A percentile compares a stretch with the other conserved stretches of the same genome.
phyloP scores from a whole-genome alignment of 2,113 vertebrate genomes.

The Actenoides lindsayi region DNA sequence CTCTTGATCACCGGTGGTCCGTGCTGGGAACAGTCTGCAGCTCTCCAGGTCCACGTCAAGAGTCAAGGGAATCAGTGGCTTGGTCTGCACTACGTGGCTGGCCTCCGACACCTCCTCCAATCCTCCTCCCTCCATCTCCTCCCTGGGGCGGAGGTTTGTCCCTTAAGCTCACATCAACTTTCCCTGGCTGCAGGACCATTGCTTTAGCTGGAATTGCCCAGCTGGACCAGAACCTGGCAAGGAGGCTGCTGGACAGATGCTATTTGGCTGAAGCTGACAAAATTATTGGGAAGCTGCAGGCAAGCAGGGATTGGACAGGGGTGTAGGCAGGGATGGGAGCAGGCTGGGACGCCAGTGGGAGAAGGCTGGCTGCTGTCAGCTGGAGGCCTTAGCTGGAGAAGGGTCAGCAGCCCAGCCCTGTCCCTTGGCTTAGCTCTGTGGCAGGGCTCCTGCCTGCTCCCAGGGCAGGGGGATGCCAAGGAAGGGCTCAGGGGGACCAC shows the following conservation, averaged over 20 bases:
- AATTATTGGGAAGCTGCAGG: conserved; percentile 20
- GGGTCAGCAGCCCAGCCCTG: not conserved
- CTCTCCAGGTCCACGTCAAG: not conserved
- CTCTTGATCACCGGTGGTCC: accelerated
- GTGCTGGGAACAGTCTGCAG: not conserved
- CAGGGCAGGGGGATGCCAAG: accelerated
- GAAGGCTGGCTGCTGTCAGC: not conserved
- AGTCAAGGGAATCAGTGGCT: not conserved
- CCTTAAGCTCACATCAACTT: accelerated
- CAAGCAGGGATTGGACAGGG: not conserved
- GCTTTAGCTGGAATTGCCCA: not conserved
- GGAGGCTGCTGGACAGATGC: conserved; percentile 6
- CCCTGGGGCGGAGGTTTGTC: not conserved
- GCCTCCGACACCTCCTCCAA: not conserved
- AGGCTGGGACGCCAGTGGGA: conserved; percentile 6
- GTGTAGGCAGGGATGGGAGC: conserved; percentile 42
- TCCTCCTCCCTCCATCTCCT: not conserved
- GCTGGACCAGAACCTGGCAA: not conserved
- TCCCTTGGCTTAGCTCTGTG: not conserved
- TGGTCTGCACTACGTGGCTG: not conserved
- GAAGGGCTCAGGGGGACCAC: accelerated
- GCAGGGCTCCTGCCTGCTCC: not conserved
- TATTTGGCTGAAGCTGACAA: not conserved
- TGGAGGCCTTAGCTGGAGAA: conserved; percentile 16
- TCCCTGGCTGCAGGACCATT: not conserved